A percentile compares a stretch with the other conserved stretches of the same genome.
phyloP scores from a whole-genome alignment of 2,113 vertebrate genomes.

The Anguilla rostrata region DNA sequence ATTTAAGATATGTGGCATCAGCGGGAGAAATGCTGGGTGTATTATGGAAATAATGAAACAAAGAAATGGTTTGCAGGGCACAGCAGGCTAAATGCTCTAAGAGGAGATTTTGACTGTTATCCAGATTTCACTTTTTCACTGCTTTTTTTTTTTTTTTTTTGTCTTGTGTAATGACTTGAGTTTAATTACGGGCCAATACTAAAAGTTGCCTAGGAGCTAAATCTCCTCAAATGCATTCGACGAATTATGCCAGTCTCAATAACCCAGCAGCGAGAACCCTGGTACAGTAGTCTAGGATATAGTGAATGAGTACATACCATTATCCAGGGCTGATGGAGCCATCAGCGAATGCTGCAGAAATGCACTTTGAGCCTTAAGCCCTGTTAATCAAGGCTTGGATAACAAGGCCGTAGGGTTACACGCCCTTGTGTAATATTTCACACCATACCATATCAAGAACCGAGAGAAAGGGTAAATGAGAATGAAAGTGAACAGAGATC shows the following conservation, averaged over 20 bases:
- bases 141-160: constrained; percentile 1
- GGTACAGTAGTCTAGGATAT: constrained; percentile 1
- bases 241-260: not conserved
- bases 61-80: not conserved
- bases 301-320: not conserved
- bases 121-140: not conserved
- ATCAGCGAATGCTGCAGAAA: not conserved
- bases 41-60: not conserved
- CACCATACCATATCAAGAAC: not conserved
- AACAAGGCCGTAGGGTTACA: not conserved
- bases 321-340: not conserved
- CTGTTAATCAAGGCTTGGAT: not conserved
- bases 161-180: not conserved
- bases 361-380: not conserved
- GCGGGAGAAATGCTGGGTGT: not conserved
- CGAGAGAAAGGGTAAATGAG: not conserved
- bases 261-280: not conserved
- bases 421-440: not conserved
- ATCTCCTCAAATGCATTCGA: not conserved
- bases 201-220: constrained; percentile 11
- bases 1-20: not conserved
- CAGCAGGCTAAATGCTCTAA: not conserved
- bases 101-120: constrained; percentile 1
- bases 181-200: not conserved
- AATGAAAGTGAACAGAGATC: not conserved